A percentile compares a stretch with the other conserved stretches of the same genome.
Evolutionary conservation across 2,888 invertebrate genomes (phyloP).

Genomic region (Aphelenchoides bicaudatus): DNA sequence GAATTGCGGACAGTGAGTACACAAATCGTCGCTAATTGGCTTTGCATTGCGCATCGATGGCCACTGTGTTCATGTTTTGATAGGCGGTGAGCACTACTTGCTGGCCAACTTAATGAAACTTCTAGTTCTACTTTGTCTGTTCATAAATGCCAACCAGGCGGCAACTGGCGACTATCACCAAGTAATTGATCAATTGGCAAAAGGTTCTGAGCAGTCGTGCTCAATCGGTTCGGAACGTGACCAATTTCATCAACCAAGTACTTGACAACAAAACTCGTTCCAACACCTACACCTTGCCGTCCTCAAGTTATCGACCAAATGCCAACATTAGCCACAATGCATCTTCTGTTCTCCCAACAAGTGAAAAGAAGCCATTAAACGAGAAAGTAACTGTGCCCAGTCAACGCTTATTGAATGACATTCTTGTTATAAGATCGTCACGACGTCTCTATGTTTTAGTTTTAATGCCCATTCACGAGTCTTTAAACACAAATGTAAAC

Average conservation of each 20-base stretch:
- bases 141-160: too few relatives aligned
- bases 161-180: conserved; percentile 15
- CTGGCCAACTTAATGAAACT: too few relatives aligned
- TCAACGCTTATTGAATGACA: conserved; percentile 52
- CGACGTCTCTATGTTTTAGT: conserved; percentile 45
- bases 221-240: conserved; percentile 17
- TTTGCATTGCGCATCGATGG: too few relatives aligned
- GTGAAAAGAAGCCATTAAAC: background rate
- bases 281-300: conserved; percentile 34
- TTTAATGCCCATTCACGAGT: conserved; percentile 47
- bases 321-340: background rate
- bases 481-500: conserved; percentile 36
- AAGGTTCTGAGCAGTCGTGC: conserved; percentile 13
- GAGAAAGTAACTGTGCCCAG: conserved; percentile 42
- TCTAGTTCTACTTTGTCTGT: too few relatives aligned
- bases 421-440: conserved; percentile 49
- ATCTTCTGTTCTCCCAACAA: conserved; percentile 8
- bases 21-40: too few relatives aligned
- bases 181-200: conserved; percentile 17
- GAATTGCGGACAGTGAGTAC: too few relatives aligned
- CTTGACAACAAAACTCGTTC: background rate
- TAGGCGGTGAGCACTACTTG: too few relatives aligned
- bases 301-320: background rate
- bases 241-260: conserved; percentile 82
- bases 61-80: too few relatives aligned